Conservation (phyloP, 2,888 invertebrate species). For the Lysandra coridon region DNA sequence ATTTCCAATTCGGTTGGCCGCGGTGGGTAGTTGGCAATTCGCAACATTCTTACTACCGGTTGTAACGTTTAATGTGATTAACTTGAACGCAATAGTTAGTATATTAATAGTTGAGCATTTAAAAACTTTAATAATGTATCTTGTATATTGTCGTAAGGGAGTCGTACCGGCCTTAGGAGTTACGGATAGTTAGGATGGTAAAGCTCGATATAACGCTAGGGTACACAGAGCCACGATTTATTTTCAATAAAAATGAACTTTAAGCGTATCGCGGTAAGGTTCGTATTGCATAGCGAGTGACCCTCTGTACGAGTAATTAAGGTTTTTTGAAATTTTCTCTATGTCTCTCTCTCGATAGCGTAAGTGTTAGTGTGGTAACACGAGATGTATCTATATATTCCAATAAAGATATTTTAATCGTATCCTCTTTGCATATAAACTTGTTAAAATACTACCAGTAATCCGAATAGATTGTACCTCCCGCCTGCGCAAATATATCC, state of each 20-base stretch:
- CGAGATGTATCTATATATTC: constrained; percentile 51
- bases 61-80: constrained; percentile 55
- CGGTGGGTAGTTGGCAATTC: constrained; percentile 14
- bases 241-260: constrained; percentile 29
- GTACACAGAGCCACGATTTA: constrained; percentile 55
- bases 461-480: constrained; percentile 58
- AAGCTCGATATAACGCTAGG: constrained; percentile 66
- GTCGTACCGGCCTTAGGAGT: constrained; percentile 77
- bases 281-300: constrained; percentile 32
- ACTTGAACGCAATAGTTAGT: constrained; percentile 65
- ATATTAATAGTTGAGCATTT: constrained; percentile 69
- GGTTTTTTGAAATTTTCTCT: constrained; percentile 72
- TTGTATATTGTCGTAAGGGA: constrained; percentile 73
- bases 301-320: constrained; percentile 50
- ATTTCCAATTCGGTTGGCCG: background rate
- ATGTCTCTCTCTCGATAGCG: constrained; percentile 76
- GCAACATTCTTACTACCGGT: constrained; percentile 17
- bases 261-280: constrained; percentile 19
- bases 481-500: constrained; percentile 67
- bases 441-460: constrained; percentile 36
- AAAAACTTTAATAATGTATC: constrained; percentile 69
- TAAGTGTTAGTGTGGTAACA: constrained; percentile 55
- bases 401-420: constrained; percentile 57
- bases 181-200: constrained; percentile 60
- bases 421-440: constrained; percentile 47